Percentiles rank a stretch among this genome's conserved stretches.
Evolutionary conservation across 2,113 vertebrate species (phyloP).

Genomic region (Peucedramus taeniatus): DNA sequence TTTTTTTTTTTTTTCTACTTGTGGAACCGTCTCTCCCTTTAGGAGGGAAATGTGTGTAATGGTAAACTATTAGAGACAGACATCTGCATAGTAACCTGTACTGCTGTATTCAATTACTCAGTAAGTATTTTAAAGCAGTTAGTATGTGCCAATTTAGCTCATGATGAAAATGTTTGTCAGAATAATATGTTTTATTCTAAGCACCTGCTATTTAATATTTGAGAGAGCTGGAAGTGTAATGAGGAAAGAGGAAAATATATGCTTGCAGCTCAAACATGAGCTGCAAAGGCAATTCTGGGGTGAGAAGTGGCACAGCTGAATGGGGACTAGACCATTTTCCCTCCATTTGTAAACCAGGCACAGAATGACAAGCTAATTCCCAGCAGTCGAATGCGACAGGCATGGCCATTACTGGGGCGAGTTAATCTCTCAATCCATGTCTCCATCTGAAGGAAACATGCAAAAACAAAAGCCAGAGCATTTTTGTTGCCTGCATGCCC

Average conservation of each 20-base stretch:
- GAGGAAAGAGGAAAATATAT: slow-evolving; percentile 26
- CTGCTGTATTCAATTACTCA: slow-evolving; percentile 45
- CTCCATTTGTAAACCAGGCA: slow-evolving; percentile 23
- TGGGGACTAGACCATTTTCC: not conserved
- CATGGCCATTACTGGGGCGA: not conserved
- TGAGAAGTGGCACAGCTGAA: slow-evolving; percentile 19
- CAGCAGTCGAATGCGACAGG: not conserved
- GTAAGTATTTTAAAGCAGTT: slow-evolving; percentile 25
- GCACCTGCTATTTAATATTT: slow-evolving; percentile 48
- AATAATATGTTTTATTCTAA: slow-evolving; percentile 54
- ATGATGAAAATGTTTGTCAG: slow-evolving; percentile 53
- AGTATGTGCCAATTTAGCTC: slow-evolving; percentile 34
- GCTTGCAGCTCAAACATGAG: not conserved
- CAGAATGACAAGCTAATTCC: slow-evolving; percentile 47
- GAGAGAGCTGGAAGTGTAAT: not conserved
- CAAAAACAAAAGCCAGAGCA: not conserved
- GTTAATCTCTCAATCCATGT: slow-evolving; percentile 31
- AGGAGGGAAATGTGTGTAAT: slow-evolving; percentile 19
- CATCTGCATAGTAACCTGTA: slow-evolving; percentile 47
- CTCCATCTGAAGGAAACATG: not conserved
- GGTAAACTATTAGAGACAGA: slow-evolving; percentile 37
- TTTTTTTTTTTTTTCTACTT: not conserved
- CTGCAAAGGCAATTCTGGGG: slow-evolving; percentile 19
- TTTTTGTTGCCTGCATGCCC: not conserved
- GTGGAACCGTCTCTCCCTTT: not conserved